phyloP scores from a whole-genome alignment of 2,888 invertebrate species.

The Tricholauxania praeusta region DNA sequence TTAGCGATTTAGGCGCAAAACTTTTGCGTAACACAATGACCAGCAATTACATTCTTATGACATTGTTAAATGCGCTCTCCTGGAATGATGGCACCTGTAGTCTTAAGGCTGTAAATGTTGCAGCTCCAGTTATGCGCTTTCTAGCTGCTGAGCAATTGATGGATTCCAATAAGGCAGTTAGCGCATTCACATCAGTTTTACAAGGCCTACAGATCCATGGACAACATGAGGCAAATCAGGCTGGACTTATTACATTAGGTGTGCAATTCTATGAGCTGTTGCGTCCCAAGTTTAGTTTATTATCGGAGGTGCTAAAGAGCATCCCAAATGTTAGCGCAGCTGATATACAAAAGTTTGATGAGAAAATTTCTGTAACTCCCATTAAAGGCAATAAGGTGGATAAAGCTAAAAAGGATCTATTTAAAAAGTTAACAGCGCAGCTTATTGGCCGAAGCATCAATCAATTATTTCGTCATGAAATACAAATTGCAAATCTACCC shows the following conservation, averaged over 20 bases:
- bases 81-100: constrained; percentile 91
- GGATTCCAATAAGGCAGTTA: constrained; percentile 76
- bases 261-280: constrained; percentile 88
- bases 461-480: constrained; percentile 88
- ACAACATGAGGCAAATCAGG: constrained; percentile 90
- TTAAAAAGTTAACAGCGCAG: constrained; percentile 88
- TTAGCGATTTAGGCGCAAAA: constrained; percentile 84
- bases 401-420: constrained; percentile 90
- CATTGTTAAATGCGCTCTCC: constrained; percentile 76
- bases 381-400: constrained; percentile 85
- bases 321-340: constrained; percentile 86
- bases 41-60: constrained; percentile 75
- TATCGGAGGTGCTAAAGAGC: constrained; percentile 77
- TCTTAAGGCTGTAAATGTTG: constrained; percentile 81
- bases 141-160: constrained; percentile 75
- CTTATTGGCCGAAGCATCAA: constrained; percentile 87
- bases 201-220: constrained; percentile 88
- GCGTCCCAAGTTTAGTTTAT: constrained; percentile 80
- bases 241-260: constrained; percentile 81
- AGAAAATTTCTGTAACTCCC: constrained; percentile 77
- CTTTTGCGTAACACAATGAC: constrained; percentile 77
- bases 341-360: constrained; percentile 87
- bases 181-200: constrained; percentile 82
- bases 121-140: constrained; percentile 78
- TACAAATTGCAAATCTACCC: constrained; percentile 87